Evolutionary conservation across 2,888 invertebrate species (phyloP), one percentile per base, ranked within the genome.

Genomic region (Andrena bicolor): DNA sequence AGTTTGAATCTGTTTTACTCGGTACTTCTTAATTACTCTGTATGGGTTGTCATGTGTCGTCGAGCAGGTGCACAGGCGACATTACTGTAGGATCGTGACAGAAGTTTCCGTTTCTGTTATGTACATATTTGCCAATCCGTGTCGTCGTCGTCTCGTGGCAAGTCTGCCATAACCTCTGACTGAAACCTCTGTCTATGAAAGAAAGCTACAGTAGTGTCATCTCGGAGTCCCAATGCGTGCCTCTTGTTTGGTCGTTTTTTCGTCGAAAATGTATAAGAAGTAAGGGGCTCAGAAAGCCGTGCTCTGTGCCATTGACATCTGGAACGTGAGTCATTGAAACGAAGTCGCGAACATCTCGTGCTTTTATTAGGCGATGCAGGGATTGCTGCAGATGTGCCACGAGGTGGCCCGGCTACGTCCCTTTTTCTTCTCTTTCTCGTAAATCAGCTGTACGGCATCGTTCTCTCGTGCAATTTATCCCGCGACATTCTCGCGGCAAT

Each of bases 361-460:
- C 35, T 83, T 71, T 84, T 84, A 86, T 85, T 84, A 68, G 51
- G 53, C 51, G 68, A 61, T 48, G 68, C 75, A 77, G 53, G 35
- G 63, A 82, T 82, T 56, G 63, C 60, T 20, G 30, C 60, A 72
- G 74, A 84, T 76, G 70, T 61, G 51, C 65, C 58, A 48, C 72
- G 63, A 71, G 74, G 69, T 73, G 77, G 64, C 58, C 60, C 51
- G 20, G 53, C 53, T 8, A 41, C 41, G 32, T 48, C 32, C 75
- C 35, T 35, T 41, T 51, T 26, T 16, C n/a, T 41, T 20, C 60
- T 74, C 70, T 70, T 41, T 49, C 58, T 49, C 49, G 32, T 61
- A 69, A 75, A 80, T 71, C 64, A 35, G 13, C 49, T 66, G 28
- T 20, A 28, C 26, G 7, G 26, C 23, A 48, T 56, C 63, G 68